Conservation (phyloP, 2,797 vertebrate species). For the Rhinella marina region DNA sequence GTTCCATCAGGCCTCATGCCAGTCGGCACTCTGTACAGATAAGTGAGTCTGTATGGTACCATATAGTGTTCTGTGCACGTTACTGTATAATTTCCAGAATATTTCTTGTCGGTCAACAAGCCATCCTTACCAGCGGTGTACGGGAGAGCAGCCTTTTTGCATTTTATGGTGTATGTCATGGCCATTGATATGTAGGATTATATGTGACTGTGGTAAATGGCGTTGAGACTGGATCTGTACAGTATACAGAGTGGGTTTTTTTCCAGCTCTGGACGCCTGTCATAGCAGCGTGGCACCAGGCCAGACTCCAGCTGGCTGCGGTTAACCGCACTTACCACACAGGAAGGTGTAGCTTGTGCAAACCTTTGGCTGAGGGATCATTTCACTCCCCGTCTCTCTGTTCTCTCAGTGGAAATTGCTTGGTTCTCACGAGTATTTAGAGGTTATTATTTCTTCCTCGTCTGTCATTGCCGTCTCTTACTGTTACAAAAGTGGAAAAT, state of each 20-base stretch:
- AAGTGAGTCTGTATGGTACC: too few relatives aligned
- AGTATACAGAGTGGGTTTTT: slow-evolving; percentile 19
- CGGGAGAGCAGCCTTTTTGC: too few relatives aligned
- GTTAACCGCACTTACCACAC: slow-evolving; percentile 57
- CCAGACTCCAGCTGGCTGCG: slow-evolving; percentile 54
- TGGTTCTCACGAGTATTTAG: slow-evolving; percentile 24
- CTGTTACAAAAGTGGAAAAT: not conserved
- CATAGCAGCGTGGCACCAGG: slow-evolving; percentile 28
- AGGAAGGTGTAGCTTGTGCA: slow-evolving; percentile 56
- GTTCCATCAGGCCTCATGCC: too few relatives aligned
- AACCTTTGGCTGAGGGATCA: slow-evolving; percentile 31
- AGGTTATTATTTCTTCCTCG: slow-evolving; percentile 23
- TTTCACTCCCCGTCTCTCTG: slow-evolving; percentile 27
- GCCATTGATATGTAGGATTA: not conserved
- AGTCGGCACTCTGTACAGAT: too few relatives aligned
- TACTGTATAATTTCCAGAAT: too few relatives aligned
- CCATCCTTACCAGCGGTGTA: too few relatives aligned
- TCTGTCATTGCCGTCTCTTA: not conserved
- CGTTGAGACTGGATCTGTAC: not conserved
- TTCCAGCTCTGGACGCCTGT: slow-evolving; percentile 36
- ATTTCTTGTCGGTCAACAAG: too few relatives aligned
- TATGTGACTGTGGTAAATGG: not conserved
- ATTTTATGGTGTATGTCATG: too few relatives aligned
- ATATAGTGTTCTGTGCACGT: too few relatives aligned
- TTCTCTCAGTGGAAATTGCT: slow-evolving; percentile 38